These are phyloP conservation scores for Digitonthophagus gazella DNA, from an alignment of 2,888 invertebrate species.

Conservation along the genomic window DNA sequence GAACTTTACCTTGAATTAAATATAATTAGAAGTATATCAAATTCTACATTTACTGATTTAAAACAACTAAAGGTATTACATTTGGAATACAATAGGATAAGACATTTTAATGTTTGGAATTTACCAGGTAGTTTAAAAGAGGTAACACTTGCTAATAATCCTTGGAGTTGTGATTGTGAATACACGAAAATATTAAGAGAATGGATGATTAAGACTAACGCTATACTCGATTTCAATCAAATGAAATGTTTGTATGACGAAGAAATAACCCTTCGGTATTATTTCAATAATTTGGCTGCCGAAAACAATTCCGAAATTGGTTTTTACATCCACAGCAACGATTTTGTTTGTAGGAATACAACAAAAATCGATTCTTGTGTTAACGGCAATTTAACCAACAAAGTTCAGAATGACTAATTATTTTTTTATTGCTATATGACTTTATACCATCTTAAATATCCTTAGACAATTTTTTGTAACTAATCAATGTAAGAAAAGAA, in stretches of 20 bases:
- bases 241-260: constrained; percentile 69
- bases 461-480: no score
- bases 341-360: constrained; percentile 63
- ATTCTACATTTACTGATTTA: constrained; percentile 69
- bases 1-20: constrained; percentile 76
- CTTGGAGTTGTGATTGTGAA: constrained; percentile 83
- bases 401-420: no score
- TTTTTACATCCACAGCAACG: constrained; percentile 63
- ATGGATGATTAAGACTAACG: constrained; percentile 68
- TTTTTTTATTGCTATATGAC: no score
- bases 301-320: constrained; percentile 59
- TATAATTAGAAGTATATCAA: constrained; percentile 65
- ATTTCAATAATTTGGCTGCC: constrained; percentile 60
- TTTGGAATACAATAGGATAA: constrained; percentile 71
- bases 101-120: constrained; percentile 70
- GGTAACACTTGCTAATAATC: constrained; percentile 68
- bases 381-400: constrained; percentile 67
- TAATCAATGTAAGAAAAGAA: no score
- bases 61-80: constrained; percentile 64
- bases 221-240: constrained; percentile 63
- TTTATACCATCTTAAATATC: no score
- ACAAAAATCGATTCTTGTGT: constrained; percentile 67
- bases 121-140: constrained; percentile 64
- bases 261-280: constrained; percentile 58
- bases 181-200: constrained; percentile 73